Conservation (phyloP, 1,140 invertebrate genomes). For the Eubasilissa regina region DNA sequence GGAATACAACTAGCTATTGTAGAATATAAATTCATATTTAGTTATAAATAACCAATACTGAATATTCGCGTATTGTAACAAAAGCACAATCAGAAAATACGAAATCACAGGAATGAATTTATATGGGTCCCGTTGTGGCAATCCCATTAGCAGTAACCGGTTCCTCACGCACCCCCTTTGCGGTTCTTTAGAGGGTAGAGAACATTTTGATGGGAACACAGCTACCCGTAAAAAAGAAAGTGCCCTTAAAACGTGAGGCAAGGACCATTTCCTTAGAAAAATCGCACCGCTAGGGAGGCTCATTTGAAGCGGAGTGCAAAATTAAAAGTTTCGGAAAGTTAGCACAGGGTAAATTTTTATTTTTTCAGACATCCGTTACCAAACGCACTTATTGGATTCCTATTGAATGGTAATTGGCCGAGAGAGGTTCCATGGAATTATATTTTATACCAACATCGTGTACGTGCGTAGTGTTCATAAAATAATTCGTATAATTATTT, state of each 20-base stretch:
- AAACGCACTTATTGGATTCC: background rate
- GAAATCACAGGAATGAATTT: constrained; percentile 27
- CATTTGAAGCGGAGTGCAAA: constrained; percentile 46
- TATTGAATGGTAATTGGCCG: no score
- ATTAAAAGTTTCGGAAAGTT: constrained; percentile 41
- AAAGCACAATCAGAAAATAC: background rate
- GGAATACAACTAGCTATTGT: no score
- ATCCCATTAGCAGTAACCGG: constrained; percentile 50
- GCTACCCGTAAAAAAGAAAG: constrained; percentile 50
- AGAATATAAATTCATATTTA: no score
- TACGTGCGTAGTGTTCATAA: no score
- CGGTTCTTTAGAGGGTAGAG: constrained; percentile 14
- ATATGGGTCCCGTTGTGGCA: background rate
- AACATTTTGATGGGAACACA: constrained; percentile 19
- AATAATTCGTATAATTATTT: no score
- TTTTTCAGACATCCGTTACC: constrained; percentile 22
- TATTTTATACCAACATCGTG: no score
- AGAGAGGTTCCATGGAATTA: background rate
- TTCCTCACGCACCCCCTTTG: constrained; percentile 16
- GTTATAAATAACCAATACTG: no score
- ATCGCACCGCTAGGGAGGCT: constrained; percentile 28
- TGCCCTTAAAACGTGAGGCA: constrained; percentile 44
- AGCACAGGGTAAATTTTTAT: constrained; percentile 45
- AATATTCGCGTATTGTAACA: no score
- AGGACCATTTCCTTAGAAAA: constrained; percentile 27